These are phyloP conservation scores for Ceyx cyanopectus DNA, from an alignment of 2,113 vertebrate species.

Conservation along the genomic window DNA sequence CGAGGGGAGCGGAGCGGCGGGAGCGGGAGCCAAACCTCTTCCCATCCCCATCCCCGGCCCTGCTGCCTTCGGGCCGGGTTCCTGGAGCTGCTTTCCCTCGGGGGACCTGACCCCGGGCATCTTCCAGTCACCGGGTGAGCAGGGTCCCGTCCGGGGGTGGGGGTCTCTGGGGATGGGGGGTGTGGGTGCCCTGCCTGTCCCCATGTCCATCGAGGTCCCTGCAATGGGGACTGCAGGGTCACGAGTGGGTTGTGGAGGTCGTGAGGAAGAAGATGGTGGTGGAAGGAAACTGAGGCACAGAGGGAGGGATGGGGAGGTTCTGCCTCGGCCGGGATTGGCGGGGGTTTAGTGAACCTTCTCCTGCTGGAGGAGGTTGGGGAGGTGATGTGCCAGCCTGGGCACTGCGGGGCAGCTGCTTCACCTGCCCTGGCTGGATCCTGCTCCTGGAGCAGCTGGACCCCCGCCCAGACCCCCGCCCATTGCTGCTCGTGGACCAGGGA, in stretches of 20 bases:
- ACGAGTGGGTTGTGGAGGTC: rapidly evolving
- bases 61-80: neutral
- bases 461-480: rapidly evolving
- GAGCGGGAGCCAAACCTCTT: neutral
- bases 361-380: neutral
- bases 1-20: neutral
- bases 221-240: neutral
- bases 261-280: neutral
- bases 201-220: neutral
- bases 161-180: neutral
- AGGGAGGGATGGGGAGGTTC: neutral
- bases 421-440: rapidly evolving
- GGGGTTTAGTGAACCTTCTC: neutral
- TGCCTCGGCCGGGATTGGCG: rapidly evolving
- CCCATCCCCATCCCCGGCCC: neutral
- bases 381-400: rapidly evolving
- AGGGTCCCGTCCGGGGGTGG: neutral
- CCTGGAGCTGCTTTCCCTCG: neutral
- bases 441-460: neutral
- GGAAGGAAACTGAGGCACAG: neutral
- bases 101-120: neutral
- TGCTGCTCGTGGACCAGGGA: rapidly evolving
- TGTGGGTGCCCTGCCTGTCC: neutral
- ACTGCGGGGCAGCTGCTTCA: neutral
- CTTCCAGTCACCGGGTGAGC: neutral